Evolutionary conservation across 2,113 vertebrate species (phyloP), one percentile per base, ranked within the genome.

Genomic region (Morone saxatilis): DNA sequence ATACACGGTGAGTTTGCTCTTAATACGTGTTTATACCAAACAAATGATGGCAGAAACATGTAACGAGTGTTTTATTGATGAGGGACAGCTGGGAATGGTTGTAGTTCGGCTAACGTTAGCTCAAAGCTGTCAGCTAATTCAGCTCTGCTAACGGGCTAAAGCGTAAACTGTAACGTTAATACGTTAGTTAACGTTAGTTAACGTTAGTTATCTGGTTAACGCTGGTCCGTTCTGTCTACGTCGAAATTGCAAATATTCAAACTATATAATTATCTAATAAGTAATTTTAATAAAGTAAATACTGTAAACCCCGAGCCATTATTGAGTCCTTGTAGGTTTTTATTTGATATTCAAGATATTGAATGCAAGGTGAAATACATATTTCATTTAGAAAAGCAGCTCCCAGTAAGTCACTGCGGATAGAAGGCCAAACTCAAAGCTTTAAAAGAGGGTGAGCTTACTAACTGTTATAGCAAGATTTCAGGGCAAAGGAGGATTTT

Each of bases 1-100:
- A 43, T 31, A 78, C 12, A 17, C 40, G 83, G 88, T 90, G 60
- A 67, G 87, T 87, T 63, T 76, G 0, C n/a, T 2, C 4, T 25
- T 17, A 9, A 2, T 56, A n/a, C 6, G 16, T 2, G 1, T 40
- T 2, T 60, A 17, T 2, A 45, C 16, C 7, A 20, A 41, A 53
- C 22, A 40, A 10, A 31, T 0, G 0, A 6, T 3, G 16, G 9
- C 0, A 12, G 16, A 47, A 54, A 56, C 20, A 11, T 19, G 43
- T 36, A 20, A 20, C 1, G 20, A 25, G 11, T 56, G 22, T 77
- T 57, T 20, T n/a, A 54, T 41, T 76, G 2, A 65, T n/a, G 17
- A 54, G 4, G 2, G 19, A 13, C 38, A 51, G 71, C 17, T 10
- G 5, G 22, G 50, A 20, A 31, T 9, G 25, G 40, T 25, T 57